Evolutionary conservation across 2,797 vertebrate genomes (phyloP), one percentile per base, ranked within the genome.

Genomic region (Leptoclinus maculatus): DNA sequence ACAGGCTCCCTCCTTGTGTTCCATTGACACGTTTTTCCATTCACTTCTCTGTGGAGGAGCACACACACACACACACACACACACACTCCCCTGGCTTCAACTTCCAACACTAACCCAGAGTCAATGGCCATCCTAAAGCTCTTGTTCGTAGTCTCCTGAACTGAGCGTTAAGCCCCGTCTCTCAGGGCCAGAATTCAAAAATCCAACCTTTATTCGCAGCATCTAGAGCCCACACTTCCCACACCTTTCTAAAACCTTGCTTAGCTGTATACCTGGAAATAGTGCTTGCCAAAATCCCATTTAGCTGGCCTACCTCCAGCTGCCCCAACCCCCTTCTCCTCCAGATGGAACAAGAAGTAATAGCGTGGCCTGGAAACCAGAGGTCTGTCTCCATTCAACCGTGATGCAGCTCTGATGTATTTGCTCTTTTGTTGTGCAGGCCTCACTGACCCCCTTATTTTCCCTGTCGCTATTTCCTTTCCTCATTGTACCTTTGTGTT

Each of bases 11-110:
- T 90, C 74, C 88, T 92, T 88, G 87, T 94, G 90, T 94, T 95
- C 94, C 93, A 90, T 83, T 92, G 89, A 91, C 93, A 93, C 83
- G 74, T 90, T 95, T 95, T 95, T 95, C 95, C 95, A 91, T 90
- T 91, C 88, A 84, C 79, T 91, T 88, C 79, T 78, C 65, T 39
- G 64, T 70, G 74, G 70, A 87, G 71, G 39, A 81, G 78, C 80
- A 82, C 45, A 32, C 29, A 27, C 27, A 27, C 80, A 82, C 45
- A 32, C 29, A 27, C 27, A 27, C 27, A 27, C 27, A 27, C 27
- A 29, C 29, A 60, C 75, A 66, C 72, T 58, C 73, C 59, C 57
- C 63, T 21, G 68, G 70, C 71, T 66, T 75, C 71, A 63, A 27
- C 75, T 83, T 66, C 72, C 80, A 75, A 71, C 66, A 65, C 72